Conservation (phyloP, 2,888 invertebrate species). For the Drosophila ustulata region DNA sequence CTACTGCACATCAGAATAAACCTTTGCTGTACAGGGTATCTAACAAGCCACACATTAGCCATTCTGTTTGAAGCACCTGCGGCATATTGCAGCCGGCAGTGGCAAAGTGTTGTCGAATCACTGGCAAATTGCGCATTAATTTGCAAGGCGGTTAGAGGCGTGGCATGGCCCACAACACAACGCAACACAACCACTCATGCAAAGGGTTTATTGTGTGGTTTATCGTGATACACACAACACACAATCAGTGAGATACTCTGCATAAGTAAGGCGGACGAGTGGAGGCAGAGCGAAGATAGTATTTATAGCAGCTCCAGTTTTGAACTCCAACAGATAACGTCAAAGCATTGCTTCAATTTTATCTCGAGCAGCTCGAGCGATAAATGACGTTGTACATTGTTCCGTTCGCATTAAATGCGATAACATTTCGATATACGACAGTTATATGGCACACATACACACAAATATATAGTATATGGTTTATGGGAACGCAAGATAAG, state of each 20-base stretch:
- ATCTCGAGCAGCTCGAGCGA: constrained; percentile 12
- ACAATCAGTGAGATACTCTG: constrained; percentile 6
- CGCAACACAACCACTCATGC: constrained; percentile 28
- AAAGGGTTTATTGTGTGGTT: constrained; percentile 40
- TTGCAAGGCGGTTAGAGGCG: constrained; percentile 40
- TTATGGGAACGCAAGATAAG: constrained; percentile 17
- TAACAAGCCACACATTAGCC: constrained; percentile 4
- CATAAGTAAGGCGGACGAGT: constrained; percentile 1
- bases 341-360: constrained; percentile 46
- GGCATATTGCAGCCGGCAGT: constrained; percentile 2
- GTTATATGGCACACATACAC: constrained; percentile 17
- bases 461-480: not conserved
- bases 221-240: constrained; percentile 25
- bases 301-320: constrained; percentile 19
- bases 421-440: constrained; percentile 38
- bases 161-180: constrained; percentile 33
- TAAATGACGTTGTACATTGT: constrained; percentile 33
- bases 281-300: not conserved
- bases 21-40: constrained; percentile 6
- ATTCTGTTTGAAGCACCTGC: constrained; percentile 42
- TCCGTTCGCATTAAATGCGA: constrained; percentile 34
- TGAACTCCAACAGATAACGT: constrained; percentile 20
- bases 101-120: constrained; percentile 39
- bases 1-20: no score
- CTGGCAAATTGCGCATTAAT: constrained; percentile 64